These are phyloP conservation scores for Ips typographus DNA, from an alignment of 1,140 invertebrate genomes.

Conservation along the genomic window DNA sequence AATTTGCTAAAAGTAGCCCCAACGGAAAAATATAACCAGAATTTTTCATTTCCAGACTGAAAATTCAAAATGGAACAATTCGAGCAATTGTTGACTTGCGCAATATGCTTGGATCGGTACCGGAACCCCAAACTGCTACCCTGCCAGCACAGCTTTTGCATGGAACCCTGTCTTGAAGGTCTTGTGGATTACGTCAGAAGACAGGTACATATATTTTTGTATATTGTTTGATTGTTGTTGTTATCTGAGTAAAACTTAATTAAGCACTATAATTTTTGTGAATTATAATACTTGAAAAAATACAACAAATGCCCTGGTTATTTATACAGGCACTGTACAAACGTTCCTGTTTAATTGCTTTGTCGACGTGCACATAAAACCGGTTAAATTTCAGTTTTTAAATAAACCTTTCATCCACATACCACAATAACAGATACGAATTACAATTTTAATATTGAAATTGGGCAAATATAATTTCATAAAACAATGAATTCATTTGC, in stretches of 20 bases:
- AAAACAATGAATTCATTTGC: too few species aligned
- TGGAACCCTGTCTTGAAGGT: constrained; percentile 97
- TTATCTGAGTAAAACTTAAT: constrained; percentile 2
- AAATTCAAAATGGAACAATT: constrained; percentile 85
- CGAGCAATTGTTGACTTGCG: constrained; percentile 95
- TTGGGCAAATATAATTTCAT: too few species aligned
- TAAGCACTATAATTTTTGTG: too few species aligned
- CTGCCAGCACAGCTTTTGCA: constrained; percentile 99
- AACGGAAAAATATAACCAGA: neutral
- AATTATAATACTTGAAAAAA: too few species aligned
- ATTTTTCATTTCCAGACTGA: constrained; percentile 39
- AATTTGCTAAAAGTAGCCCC: neutral
- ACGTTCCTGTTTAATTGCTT: too few species aligned
- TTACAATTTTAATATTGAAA: too few species aligned
- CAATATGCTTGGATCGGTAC: constrained; percentile 96
- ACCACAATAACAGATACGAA: too few species aligned
- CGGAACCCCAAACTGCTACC: constrained; percentile 95
- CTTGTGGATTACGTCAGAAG: constrained; percentile 91
- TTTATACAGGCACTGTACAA: too few species aligned
- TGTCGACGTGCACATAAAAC: too few species aligned
- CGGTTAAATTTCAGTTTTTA: too few species aligned
- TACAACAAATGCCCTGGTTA: too few species aligned
- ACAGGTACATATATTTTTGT: constrained; percentile 62
- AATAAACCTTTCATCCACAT: too few species aligned
- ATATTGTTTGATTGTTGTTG: constrained; percentile 18